Evolutionary conservation across 2,113 vertebrate species (phyloP).

Genomic region (Siniperca chuatsi): DNA sequence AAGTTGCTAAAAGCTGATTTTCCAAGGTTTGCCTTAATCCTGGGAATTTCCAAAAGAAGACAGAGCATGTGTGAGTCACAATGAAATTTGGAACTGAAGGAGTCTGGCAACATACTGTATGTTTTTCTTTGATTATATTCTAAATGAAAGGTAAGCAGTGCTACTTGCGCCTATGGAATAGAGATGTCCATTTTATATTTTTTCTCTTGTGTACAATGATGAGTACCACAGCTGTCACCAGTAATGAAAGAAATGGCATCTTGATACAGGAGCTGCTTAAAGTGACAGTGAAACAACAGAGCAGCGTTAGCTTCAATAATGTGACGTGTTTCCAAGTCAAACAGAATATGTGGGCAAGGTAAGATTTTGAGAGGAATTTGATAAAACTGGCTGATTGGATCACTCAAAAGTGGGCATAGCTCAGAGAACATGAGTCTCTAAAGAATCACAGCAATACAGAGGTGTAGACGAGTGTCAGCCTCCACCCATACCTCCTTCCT

Average conservation of each 20-base stretch:
- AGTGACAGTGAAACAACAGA: background rate
- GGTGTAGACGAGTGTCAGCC: background rate
- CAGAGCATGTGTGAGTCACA: background rate
- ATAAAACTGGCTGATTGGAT: background rate
- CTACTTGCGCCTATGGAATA: background rate
- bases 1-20: slow-evolving; percentile 5
- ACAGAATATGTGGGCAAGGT: background rate
- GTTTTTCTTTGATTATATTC: background rate
- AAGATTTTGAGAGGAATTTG: background rate
- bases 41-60: background rate
- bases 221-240: too few species aligned
- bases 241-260: background rate
- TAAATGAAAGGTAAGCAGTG: background rate
- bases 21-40: slow-evolving; percentile 18
- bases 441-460: background rate
- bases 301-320: background rate
- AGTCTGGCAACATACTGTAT: background rate
- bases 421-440: background rate
- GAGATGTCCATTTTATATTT: background rate
- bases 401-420: background rate
- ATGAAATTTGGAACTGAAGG: background rate
- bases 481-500: slow-evolving; percentile 3
- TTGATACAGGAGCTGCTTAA: background rate
- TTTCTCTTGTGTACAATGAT: background rate
- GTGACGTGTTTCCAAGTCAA: background rate